These are phyloP conservation scores for Balanococcus diminutus DNA, from an alignment of 2,888 invertebrate species.

Conservation along the genomic window DNA sequence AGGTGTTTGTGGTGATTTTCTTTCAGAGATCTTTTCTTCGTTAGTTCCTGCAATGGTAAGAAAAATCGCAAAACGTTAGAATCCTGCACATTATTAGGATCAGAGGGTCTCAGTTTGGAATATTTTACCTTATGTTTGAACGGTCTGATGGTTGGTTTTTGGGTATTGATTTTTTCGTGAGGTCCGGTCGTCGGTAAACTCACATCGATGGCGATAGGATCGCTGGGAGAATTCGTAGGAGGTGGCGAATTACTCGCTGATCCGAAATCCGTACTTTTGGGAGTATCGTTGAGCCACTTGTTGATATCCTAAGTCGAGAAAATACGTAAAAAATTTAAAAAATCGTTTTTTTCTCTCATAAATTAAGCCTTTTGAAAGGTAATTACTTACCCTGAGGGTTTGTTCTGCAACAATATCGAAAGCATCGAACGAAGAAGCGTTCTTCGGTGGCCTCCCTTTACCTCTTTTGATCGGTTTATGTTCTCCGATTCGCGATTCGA, in stretches of 20 bases:
- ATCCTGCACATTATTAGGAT: too few species aligned
- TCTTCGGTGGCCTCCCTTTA: conserved; percentile 55
- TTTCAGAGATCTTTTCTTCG: conserved; percentile 44
- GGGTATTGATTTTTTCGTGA: background rate
- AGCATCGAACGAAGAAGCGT: conserved; percentile 70
- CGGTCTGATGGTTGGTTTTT: conserved; percentile 5
- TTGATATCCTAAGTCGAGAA: conserved; percentile 73
- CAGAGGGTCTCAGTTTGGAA: too few species aligned
- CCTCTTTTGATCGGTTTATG: conserved; percentile 56
- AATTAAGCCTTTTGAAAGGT: background rate
- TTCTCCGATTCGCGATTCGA: conserved; percentile 50
- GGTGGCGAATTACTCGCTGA: conserved; percentile 77
- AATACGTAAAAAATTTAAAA: background rate
- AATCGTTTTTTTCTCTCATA: too few species aligned
- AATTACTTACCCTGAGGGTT: conserved; percentile 66
- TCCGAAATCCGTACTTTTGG: conserved; percentile 69
- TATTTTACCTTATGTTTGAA: conserved; percentile 46
- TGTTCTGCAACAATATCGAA: conserved; percentile 75
- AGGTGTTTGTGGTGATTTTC: conserved; percentile 57
- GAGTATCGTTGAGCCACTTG: conserved; percentile 86
- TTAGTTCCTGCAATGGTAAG: conserved; percentile 7
- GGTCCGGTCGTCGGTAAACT: background rate
- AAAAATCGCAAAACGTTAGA: background rate
- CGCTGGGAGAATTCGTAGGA: conserved; percentile 12
- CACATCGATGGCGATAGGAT: background rate